These are phyloP conservation scores for Anastrepha ludens DNA, from an alignment of 1,140 invertebrate species.

Conservation along the genomic window DNA sequence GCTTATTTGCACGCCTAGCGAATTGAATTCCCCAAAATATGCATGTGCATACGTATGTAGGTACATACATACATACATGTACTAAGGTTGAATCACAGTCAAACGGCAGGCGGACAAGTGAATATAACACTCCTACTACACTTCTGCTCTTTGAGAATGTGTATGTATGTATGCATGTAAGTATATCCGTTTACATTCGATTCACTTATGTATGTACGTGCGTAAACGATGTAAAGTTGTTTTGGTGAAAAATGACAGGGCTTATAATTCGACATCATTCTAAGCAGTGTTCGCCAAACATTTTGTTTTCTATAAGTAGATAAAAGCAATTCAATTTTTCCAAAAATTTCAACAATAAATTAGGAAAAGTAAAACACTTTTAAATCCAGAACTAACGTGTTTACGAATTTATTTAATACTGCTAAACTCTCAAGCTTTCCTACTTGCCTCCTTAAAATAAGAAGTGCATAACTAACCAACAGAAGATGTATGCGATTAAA, in stretches of 20 bases:
- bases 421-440: too few relatives aligned
- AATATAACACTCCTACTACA: constrained; percentile 34
- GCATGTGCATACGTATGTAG: not conserved
- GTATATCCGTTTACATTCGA: constrained; percentile 15
- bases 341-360: too few relatives aligned
- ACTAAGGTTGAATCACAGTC: constrained; percentile 22
- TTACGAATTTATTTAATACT: too few relatives aligned
- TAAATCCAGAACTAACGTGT: too few relatives aligned
- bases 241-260: not conserved
- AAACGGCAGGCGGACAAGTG: not conserved
- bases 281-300: not conserved
- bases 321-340: too few relatives aligned
- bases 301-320: too few relatives aligned
- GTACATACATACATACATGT: not conserved
- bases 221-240: constrained; percentile 21
- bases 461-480: too few relatives aligned
- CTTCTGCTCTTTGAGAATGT: not conserved
- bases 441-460: too few relatives aligned
- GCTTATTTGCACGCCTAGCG: constrained; percentile 9
- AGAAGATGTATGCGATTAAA: too few relatives aligned
- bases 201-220: constrained; percentile 15
- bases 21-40: not conserved
- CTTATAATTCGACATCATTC: constrained; percentile 37
- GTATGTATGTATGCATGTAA: not conserved
- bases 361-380: too few relatives aligned